phyloP scores from a whole-genome alignment of 2,113 vertebrate species.

The Maccullochella peelii region DNA sequence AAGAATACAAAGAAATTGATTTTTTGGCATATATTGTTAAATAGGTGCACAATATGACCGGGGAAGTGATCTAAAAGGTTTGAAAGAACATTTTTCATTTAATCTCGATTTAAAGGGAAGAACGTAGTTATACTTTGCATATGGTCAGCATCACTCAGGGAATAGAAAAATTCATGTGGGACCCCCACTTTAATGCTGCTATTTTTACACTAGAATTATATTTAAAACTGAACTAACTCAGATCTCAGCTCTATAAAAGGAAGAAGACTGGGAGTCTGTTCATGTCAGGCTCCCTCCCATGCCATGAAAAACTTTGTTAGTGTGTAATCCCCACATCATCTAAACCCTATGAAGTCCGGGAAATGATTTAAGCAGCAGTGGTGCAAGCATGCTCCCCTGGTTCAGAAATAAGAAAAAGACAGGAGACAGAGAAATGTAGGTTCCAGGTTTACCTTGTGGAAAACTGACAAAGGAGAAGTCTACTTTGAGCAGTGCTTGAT shows the following conservation, averaged over 20 bases:
- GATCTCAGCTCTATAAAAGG: conserved; percentile 17
- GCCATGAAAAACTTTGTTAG: not conserved
- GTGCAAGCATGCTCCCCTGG: not conserved
- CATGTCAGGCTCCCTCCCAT: not conserved
- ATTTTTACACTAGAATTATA: conserved; percentile 5
- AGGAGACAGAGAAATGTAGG: not conserved
- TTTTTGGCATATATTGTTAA: no score
- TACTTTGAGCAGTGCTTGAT: conserved; percentile 12
- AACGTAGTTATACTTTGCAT: not conserved
- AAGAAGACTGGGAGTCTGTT: not conserved
- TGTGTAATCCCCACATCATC: not conserved
- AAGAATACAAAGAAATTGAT: no score
- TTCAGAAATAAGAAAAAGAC: not conserved
- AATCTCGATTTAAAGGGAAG: not conserved
- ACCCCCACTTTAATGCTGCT: not conserved
- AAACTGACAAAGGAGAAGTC: not conserved
- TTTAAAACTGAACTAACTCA: conserved; percentile 16
- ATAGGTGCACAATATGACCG: no score
- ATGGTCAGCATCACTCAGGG: not conserved
- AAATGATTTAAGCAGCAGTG: conserved; percentile 1
- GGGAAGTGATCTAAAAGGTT: no score
- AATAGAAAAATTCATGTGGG: conserved; percentile 13
- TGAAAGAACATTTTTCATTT: no score
- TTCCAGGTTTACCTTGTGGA: not conserved
- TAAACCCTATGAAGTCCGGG: not conserved